Evolutionary conservation across 1,140 invertebrate species (phyloP).

Genomic region (Atta colombica): DNA sequence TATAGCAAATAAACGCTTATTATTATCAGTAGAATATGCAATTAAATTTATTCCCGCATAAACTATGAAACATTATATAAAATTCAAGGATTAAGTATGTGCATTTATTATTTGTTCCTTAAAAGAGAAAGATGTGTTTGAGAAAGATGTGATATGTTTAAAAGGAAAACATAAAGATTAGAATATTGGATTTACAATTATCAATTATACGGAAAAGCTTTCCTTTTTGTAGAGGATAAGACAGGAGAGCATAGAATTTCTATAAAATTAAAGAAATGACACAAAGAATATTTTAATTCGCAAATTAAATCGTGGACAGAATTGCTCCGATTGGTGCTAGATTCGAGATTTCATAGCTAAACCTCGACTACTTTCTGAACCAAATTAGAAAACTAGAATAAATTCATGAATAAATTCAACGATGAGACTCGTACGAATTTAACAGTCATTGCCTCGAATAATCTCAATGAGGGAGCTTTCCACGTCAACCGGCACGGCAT

Average conservation of each 20-base stretch:
- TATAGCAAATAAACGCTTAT: not conserved
- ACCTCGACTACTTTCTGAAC: slow-evolving; percentile 30
- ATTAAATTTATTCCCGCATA: slow-evolving; percentile 12
- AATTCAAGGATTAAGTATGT: not conserved
- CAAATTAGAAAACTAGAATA: slow-evolving; percentile 37
- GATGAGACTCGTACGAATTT: slow-evolving; percentile 63
- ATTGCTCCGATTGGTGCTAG: slow-evolving; percentile 6
- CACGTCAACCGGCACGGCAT: slow-evolving; percentile 17
- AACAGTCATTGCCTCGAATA: slow-evolving; percentile 54
- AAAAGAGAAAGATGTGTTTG: not conserved
- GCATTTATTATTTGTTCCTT: not conserved
- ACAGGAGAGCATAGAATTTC: not conserved
- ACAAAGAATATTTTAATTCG: not conserved
- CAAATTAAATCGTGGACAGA: slow-evolving; percentile 44
- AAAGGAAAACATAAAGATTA: not conserved
- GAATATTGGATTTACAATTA: not conserved
- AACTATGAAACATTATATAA: not conserved
- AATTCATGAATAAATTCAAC: slow-evolving; percentile 65
- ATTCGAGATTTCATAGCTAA: slow-evolving; percentile 42
- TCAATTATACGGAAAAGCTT: not conserved
- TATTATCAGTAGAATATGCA: not conserved
- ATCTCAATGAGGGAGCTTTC: slow-evolving; percentile 43
- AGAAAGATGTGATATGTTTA: no score
- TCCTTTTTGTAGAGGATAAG: not conserved
- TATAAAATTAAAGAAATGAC: not conserved